Evolutionary conservation across 2,888 invertebrate genomes (phyloP).

Genomic region (Masnerella sp.): DNA sequence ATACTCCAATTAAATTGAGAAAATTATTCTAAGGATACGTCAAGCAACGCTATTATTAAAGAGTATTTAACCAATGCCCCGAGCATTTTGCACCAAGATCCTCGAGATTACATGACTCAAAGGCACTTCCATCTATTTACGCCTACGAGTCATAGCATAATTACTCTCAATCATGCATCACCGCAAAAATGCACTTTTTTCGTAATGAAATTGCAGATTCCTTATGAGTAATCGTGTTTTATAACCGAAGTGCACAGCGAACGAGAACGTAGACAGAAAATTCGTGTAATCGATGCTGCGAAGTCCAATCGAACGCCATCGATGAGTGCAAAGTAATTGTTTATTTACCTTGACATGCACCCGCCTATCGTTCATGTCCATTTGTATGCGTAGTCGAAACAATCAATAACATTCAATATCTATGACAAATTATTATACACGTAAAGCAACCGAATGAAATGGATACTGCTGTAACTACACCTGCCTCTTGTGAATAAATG

Average conservation of each 20-base stretch:
- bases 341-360: constrained; percentile 38
- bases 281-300: constrained; percentile 26
- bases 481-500: constrained; percentile 78
- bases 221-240: constrained; percentile 12
- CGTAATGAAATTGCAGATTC: background rate
- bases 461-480: constrained; percentile 74
- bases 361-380: constrained; percentile 49
- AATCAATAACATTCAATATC: constrained; percentile 70
- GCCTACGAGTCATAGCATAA: constrained; percentile 15
- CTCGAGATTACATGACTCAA: constrained; percentile 15
- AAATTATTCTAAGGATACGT: background rate
- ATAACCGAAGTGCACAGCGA: constrained; percentile 8
- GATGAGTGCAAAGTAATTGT: constrained; percentile 29
- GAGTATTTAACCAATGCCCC: constrained; percentile 2
- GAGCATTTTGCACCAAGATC: constrained; percentile 7
- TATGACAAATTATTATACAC: constrained; percentile 66
- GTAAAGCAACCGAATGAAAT: constrained; percentile 72
- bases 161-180: too few relatives aligned
- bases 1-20: too few relatives aligned
- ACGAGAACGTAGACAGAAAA: constrained; percentile 7
- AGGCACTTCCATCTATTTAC: constrained; percentile 23
- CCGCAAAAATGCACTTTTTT: too few relatives aligned
- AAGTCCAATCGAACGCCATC: constrained; percentile 21
- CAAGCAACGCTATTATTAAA: constrained; percentile 3
- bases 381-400: constrained; percentile 73